Evolutionary conservation across 2,797 vertebrate species (phyloP).

Genomic region (Coregonus sp.): DNA sequence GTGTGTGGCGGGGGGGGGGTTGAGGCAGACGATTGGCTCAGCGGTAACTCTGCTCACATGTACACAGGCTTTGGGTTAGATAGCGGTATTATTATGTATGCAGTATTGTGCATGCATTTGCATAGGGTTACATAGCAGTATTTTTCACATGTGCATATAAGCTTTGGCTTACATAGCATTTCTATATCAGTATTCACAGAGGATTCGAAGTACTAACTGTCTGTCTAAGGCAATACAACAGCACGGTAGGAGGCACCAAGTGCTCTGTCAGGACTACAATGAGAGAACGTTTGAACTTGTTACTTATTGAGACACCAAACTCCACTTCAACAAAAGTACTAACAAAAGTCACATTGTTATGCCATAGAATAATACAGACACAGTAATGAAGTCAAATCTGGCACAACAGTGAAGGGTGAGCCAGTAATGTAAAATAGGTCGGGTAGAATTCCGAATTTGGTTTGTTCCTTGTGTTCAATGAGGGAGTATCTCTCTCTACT

Average conservation of each 20-base stretch:
- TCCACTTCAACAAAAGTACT: constrained; percentile 18
- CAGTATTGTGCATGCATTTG: constrained; percentile 18
- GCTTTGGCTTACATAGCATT: constrained; percentile 37
- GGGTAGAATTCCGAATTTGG: constrained; percentile 9
- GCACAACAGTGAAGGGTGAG: background rate
- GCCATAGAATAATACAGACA: constrained; percentile 47
- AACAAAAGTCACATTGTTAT: constrained; percentile 28
- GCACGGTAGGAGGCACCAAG: constrained; percentile 43
- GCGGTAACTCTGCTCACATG: constrained; percentile 10
- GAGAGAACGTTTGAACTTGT: constrained; percentile 52
- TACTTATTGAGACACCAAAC: constrained; percentile 53
- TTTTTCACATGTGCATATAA: constrained; percentile 48
- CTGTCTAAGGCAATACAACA: constrained; percentile 33
- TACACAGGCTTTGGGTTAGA: constrained; percentile 31
- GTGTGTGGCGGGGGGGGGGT: constrained; percentile 19
- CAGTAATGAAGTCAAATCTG: constrained; percentile 49
- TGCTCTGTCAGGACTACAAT: constrained; percentile 48
- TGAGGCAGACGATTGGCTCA: constrained; percentile 37
- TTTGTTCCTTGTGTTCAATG: constrained; percentile 47
- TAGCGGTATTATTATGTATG: constrained; percentile 27
- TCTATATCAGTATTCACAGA: constrained; percentile 28
- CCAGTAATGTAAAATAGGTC: constrained; percentile 38
- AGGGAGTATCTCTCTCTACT: constrained; percentile 32
- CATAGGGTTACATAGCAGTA: constrained; percentile 18
- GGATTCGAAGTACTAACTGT: constrained; percentile 30